Conservation (phyloP, 1,140 invertebrate genomes). For the Ips typographus region DNA sequence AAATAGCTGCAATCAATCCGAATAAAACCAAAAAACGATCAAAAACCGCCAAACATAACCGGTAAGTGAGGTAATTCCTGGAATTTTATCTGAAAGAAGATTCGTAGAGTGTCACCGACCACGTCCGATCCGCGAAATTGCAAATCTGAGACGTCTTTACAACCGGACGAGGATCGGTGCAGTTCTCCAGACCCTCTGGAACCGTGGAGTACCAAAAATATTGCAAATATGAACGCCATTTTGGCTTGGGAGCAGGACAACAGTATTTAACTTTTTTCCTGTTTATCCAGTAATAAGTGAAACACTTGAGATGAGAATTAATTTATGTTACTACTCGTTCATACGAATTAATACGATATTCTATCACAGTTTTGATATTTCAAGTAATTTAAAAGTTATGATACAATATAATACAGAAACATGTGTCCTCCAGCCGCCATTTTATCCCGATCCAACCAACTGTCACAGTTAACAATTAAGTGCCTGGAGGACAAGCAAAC, state of each 20-base stretch:
- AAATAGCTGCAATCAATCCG: slow-evolving; percentile 10
- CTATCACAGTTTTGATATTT: too few relatives aligned
- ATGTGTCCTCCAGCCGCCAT: too few relatives aligned
- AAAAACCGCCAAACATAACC: slow-evolving; percentile 54
- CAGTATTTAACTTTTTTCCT: slow-evolving; percentile 10
- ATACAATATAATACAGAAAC: too few relatives aligned
- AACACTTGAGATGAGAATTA: too few relatives aligned
- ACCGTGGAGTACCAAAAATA: slow-evolving; percentile 70
- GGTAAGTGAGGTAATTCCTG: slow-evolving; percentile 38
- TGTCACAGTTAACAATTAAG: too few relatives aligned
- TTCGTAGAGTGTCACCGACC: slow-evolving; percentile 53
- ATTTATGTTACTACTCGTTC: too few relatives aligned
- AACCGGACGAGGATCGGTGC: slow-evolving; percentile 4
- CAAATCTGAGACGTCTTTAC: slow-evolving; percentile 48
- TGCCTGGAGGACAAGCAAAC: too few relatives aligned
- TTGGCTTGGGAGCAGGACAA: slow-evolving; percentile 61
- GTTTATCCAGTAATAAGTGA: too few relatives aligned
- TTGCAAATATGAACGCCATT: slow-evolving; percentile 72
- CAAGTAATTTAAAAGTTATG: too few relatives aligned
- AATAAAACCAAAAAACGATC: slow-evolving; percentile 47
- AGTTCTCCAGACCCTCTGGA: slow-evolving; percentile 65
- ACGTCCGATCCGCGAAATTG: slow-evolving; percentile 44
- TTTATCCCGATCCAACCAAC: too few relatives aligned
- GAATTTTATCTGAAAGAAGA: slow-evolving; percentile 7
- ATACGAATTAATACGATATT: too few relatives aligned